Conservation (phyloP, 1,140 invertebrate species). For the Mactra quadrangularis region DNA sequence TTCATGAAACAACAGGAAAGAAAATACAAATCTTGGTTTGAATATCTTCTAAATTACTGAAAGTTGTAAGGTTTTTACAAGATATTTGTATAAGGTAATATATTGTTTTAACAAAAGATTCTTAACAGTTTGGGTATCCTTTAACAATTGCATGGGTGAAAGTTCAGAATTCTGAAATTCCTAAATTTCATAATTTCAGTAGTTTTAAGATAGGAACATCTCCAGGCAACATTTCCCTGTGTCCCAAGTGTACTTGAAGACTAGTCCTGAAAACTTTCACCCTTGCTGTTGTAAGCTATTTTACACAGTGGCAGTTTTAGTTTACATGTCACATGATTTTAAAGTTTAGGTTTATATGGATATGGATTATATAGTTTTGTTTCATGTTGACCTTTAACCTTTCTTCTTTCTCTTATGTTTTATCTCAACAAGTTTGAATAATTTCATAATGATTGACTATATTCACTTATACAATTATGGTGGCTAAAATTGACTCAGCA, state of each 20-base stretch:
- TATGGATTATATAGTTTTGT: slow-evolving; percentile 26
- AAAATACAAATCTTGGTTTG: no score
- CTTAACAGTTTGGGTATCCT: neutral
- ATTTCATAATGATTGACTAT: neutral
- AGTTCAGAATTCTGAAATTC: neutral
- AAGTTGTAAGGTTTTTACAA: no score
- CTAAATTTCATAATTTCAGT: neutral
- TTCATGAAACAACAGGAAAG: no score
- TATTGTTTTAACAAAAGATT: neutral
- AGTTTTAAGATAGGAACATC: neutral
- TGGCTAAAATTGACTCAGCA: neutral
- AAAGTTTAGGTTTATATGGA: neutral
- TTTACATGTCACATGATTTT: slow-evolving; percentile 5
- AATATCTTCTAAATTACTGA: no score
- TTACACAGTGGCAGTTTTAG: slow-evolving; percentile 20
- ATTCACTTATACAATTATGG: neutral
- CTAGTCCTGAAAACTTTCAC: neutral
- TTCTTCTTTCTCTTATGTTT: no score
- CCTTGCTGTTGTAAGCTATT: slow-evolving; percentile 4
- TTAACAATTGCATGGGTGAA: neutral
- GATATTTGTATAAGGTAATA: no score
- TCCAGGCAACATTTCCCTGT: neutral
- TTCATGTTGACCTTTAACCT: slow-evolving; percentile 23
- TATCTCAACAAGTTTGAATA: no score
- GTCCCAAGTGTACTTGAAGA: neutral